Evolutionary conservation across 2,113 vertebrate species (phyloP).

Genomic region (Alectura lathami): DNA sequence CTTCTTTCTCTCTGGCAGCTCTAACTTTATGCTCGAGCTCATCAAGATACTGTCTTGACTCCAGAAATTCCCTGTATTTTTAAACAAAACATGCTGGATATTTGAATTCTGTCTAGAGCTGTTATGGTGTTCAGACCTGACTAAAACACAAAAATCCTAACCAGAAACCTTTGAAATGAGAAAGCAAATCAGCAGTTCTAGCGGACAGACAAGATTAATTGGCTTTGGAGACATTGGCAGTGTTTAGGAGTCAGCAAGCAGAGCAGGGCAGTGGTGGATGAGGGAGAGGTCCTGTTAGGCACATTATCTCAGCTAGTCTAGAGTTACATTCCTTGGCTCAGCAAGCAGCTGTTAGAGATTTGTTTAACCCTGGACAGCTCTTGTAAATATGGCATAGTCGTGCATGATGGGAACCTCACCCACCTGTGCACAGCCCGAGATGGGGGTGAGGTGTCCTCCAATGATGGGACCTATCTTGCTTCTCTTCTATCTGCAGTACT

Average conservation of each 20-base stretch:
- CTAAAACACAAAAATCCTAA: not conserved
- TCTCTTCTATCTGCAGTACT: not conserved
- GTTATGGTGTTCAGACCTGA: not conserved
- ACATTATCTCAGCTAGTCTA: not conserved
- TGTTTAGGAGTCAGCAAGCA: not conserved
- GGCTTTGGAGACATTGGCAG: rapidly evolving
- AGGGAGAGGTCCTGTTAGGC: not conserved
- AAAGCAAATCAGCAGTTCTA: not conserved
- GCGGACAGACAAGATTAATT: not conserved
- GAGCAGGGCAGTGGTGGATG: not conserved
- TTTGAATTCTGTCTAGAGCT: not conserved
- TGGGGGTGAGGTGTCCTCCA: rapidly evolving
- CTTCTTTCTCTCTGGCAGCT: not conserved
- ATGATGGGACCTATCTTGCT: rapidly evolving
- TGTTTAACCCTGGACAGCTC: not conserved
- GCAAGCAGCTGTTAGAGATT: not conserved
- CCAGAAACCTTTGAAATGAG: not conserved
- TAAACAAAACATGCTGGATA: not conserved
- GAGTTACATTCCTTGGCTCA: not conserved
- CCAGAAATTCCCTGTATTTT: not conserved
- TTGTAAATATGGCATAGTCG: not conserved
- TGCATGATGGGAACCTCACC: not conserved
- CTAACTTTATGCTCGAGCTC: not conserved
- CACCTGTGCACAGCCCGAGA: not conserved
- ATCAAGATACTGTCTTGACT: not conserved